Evolutionary conservation across 2,888 invertebrate genomes (phyloP).

Genomic region (Thumatha senex): DNA sequence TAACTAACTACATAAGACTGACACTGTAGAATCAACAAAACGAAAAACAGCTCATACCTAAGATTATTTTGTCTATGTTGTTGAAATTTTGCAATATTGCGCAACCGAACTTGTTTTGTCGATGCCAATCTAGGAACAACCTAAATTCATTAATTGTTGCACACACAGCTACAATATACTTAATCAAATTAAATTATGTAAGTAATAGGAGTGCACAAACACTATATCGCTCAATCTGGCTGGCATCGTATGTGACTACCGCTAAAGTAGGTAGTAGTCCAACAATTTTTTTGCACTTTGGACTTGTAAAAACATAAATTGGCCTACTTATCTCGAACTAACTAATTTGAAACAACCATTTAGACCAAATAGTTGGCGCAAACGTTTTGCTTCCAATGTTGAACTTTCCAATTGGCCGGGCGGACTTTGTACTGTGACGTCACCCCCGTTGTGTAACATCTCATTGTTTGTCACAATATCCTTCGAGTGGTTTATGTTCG

Average conservation of each 20-base stretch:
- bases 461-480: constrained; percentile 58
- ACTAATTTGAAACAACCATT: constrained; percentile 32
- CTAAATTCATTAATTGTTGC: background rate
- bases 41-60: background rate
- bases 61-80: background rate
- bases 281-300: constrained; percentile 17
- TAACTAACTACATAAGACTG: background rate
- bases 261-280: background rate
- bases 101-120: constrained; percentile 2
- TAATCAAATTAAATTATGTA: background rate
- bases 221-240: too few relatives aligned
- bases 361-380: constrained; percentile 36
- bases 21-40: constrained; percentile 5
- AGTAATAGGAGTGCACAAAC: too few relatives aligned
- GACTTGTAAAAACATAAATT: constrained; percentile 22
- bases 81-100: constrained; percentile 2
- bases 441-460: constrained; percentile 42
- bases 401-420: constrained; percentile 63
- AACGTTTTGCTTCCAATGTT: constrained; percentile 41
- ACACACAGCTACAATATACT: background rate
- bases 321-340: constrained; percentile 25
- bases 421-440: constrained; percentile 65
- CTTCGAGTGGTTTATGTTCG: constrained; percentile 33
- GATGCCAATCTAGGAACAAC: constrained; percentile 3
- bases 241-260: too few relatives aligned